phyloP scores from a whole-genome alignment of 2,113 vertebrate species.

The Rhinichthys klamathensis region DNA sequence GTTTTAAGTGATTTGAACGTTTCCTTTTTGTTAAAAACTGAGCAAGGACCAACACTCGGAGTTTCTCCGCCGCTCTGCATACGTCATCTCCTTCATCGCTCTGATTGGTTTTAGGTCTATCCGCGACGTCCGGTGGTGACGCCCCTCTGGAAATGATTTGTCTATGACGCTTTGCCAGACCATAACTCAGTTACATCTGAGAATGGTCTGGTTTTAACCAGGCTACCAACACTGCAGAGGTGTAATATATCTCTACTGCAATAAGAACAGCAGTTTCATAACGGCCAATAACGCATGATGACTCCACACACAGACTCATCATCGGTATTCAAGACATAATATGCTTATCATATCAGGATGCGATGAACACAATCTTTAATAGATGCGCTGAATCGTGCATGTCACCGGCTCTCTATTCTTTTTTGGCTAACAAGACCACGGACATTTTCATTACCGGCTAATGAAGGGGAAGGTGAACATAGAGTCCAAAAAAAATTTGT shows the following conservation, averaged over 20 bases:
- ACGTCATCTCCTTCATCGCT: too few relatives aligned
- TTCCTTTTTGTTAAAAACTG: too few relatives aligned
- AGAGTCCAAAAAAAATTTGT: conserved; percentile 32
- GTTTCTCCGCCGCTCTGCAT: too few relatives aligned
- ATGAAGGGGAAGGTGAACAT: conserved; percentile 28
- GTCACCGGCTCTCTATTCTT: conserved; percentile 69
- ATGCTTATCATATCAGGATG: conserved; percentile 74
- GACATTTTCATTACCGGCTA: conserved; percentile 56
- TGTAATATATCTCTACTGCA: conserved; percentile 65
- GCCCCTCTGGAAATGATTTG: too few relatives aligned
- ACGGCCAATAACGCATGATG: conserved; percentile 78
- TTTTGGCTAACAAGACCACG: conserved; percentile 68
- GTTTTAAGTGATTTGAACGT: too few relatives aligned
- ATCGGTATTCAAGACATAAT: conserved; percentile 81
- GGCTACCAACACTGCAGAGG: not conserved
- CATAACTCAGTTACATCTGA: too few relatives aligned
- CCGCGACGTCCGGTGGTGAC: too few relatives aligned
- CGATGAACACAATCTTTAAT: conserved; percentile 74
- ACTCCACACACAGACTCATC: conserved; percentile 79
- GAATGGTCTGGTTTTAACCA: too few relatives aligned
- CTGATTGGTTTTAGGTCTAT: too few relatives aligned
- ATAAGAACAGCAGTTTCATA: conserved; percentile 80
- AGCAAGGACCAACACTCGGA: too few relatives aligned
- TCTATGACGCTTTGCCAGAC: too few relatives aligned
- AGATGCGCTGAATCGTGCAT: conserved; percentile 77